Conservation (phyloP, 2,888 invertebrate species). For the Tethea ocularis region DNA sequence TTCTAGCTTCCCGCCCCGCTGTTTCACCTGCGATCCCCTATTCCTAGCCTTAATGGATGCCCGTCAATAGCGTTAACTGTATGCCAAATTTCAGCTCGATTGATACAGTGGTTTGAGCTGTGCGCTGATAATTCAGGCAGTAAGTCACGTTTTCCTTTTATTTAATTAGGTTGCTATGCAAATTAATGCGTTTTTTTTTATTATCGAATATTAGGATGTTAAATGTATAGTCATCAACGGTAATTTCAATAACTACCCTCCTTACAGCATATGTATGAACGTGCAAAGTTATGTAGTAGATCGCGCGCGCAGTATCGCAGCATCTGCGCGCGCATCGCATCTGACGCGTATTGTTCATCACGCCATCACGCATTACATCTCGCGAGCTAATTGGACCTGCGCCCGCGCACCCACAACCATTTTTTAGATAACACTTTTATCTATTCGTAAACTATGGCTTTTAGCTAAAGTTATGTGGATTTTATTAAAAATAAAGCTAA, state of each 20-base stretch:
- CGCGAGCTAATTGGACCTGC: conserved; percentile 58
- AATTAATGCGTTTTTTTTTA: neutral
- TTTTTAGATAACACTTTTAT: conserved; percentile 16
- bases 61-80: too few relatives aligned
- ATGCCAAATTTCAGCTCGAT: too few relatives aligned
- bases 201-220: neutral
- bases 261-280: conserved; percentile 12
- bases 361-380: conserved; percentile 50
- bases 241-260: neutral
- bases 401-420: conserved; percentile 17
- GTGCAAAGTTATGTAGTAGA: conserved; percentile 32
- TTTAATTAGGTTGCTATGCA: too few relatives aligned
- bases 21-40: too few relatives aligned
- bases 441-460: neutral
- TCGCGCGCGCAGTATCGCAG: neutral
- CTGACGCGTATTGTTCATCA: conserved; percentile 51
- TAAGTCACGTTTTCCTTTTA: too few relatives aligned
- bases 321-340: conserved; percentile 15
- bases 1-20: too few relatives aligned
- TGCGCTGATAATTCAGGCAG: too few relatives aligned
- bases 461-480: neutral
- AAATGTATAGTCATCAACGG: neutral
- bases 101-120: too few relatives aligned
- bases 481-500: neutral
- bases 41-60: too few relatives aligned